Percentiles rank a stretch among this genome's conserved stretches.
These are phyloP conservation scores for Sander lucioperca DNA, from an alignment of 2,113 vertebrate species.

Conservation along the genomic window DNA sequence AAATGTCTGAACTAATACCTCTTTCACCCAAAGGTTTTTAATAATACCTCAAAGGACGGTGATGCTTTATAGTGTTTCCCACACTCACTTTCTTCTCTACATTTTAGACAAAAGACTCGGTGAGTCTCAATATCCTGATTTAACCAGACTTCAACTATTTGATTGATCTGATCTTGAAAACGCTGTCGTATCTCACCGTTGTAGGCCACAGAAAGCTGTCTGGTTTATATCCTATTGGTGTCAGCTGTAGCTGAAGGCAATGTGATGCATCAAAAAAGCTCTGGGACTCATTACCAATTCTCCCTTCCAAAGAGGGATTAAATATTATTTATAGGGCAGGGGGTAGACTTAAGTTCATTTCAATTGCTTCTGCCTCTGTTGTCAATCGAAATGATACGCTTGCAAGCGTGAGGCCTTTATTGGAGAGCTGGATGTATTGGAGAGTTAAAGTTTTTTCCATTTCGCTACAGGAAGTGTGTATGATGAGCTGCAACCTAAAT, in stretches of 20 bases:
- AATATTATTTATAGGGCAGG: conserved; percentile 81
- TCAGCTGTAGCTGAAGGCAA: conserved; percentile 69
- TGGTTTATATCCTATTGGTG: conserved; percentile 70
- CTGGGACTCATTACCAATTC: conserved; percentile 70
- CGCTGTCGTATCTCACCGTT: conserved; percentile 43
- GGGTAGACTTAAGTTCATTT: conserved; percentile 76
- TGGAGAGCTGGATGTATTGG: conserved; percentile 50
- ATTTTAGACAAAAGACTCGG: conserved; percentile 29
- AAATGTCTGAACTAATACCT: conserved; percentile 26
- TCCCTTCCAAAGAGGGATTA: conserved; percentile 74
- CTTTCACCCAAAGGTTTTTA: conserved; percentile 24
- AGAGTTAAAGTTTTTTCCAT: conserved; percentile 48
- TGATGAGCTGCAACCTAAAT: conserved; percentile 54
- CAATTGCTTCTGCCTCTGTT: conserved; percentile 73
- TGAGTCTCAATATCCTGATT: conserved; percentile 36
- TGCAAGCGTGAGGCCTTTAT: conserved; percentile 63
- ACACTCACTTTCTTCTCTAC: conserved; percentile 3
- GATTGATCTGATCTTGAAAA: conserved; percentile 68
- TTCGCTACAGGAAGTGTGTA: conserved; percentile 41
- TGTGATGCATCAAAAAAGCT: conserved; percentile 71
- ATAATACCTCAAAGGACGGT: conserved; percentile 19
- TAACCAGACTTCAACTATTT: conserved; percentile 50
- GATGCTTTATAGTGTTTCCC: conserved; percentile 20
- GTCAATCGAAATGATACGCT: conserved; percentile 78
- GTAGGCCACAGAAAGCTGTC: conserved; percentile 54